phyloP scores from a whole-genome alignment of 1,140 invertebrate species.

The Leptinotarsa undecemlineata region DNA sequence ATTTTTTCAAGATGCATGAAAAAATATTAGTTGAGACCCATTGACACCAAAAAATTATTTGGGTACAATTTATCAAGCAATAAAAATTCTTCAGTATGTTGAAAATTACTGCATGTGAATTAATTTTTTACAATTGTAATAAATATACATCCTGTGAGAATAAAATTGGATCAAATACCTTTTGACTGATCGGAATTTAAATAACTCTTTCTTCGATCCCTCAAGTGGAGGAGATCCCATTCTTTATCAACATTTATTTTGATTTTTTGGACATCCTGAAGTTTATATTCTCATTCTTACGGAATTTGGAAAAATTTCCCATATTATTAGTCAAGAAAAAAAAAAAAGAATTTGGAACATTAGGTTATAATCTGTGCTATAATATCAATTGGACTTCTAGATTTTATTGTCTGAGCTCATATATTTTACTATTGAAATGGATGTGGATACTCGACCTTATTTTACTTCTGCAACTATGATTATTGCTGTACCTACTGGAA shows the following conservation, averaged over 20 bases:
- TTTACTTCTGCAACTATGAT: constrained; percentile 75
- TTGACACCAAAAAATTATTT: too few relatives aligned
- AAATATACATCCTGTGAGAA: constrained; percentile 59
- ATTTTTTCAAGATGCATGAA: too few relatives aligned
- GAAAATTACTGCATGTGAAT: too few relatives aligned
- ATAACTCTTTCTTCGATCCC: constrained; percentile 72
- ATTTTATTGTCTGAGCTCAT: constrained; percentile 72
- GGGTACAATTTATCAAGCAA: too few relatives aligned
- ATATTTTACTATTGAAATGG: constrained; percentile 77
- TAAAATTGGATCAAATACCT: constrained; percentile 60
- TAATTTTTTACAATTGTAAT: constrained; percentile 64
- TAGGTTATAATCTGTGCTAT: constrained; percentile 69
- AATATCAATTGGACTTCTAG: constrained; percentile 67
- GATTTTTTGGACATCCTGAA: constrained; percentile 58
- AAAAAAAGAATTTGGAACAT: constrained; percentile 62
- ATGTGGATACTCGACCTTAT: constrained; percentile 72
- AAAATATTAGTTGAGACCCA: too few relatives aligned
- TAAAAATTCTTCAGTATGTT: too few relatives aligned
- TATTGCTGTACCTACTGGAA: constrained; percentile 67
- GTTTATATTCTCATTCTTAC: too few relatives aligned
- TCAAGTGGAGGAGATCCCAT: constrained; percentile 67
- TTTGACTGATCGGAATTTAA: constrained; percentile 69
- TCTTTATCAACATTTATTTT: too few relatives aligned
- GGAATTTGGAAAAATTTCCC: too few relatives aligned
- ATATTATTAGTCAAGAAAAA: constrained; percentile 50